Conservation (phyloP, 2,113 vertebrate genomes). For the Neodontobutis hainanensis region DNA sequence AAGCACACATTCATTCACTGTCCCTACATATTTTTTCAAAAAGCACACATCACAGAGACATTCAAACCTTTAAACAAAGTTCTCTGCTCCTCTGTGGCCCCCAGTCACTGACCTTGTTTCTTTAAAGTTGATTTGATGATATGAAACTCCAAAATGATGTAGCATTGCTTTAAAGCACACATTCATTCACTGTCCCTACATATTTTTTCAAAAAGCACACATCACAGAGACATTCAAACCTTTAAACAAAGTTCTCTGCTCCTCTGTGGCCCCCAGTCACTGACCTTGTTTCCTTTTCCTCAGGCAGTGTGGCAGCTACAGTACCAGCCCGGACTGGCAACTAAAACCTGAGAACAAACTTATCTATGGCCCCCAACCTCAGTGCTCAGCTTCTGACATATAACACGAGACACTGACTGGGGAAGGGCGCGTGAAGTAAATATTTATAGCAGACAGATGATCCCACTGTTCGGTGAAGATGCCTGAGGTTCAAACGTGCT, state of each 20-base stretch:
- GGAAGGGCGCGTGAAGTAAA: slow-evolving; percentile 51
- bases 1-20: too few relatives aligned
- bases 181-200: too few relatives aligned
- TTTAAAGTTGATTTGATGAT: too few relatives aligned
- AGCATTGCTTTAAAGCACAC: too few relatives aligned
- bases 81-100: too few relatives aligned
- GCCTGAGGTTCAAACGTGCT: slow-evolving; percentile 5
- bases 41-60: neutral
- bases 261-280: too few relatives aligned
- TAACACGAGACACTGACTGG: slow-evolving; percentile 49
- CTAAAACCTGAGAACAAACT: neutral
- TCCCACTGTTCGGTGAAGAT: slow-evolving; percentile 18
- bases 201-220: neutral
- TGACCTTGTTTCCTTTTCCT: slow-evolving; percentile 24
- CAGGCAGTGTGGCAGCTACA: neutral
- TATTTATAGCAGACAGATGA: slow-evolving; percentile 64
- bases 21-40: too few relatives aligned
- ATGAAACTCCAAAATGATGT: too few relatives aligned
- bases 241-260: neutral
- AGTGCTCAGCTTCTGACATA: slow-evolving; percentile 65
- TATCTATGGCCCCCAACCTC: slow-evolving; percentile 9
- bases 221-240: neutral
- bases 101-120: slow-evolving; percentile 15
- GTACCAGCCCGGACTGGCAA: neutral
- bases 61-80: neutral